Base-by-base conservation (phyloP, 1,140 invertebrate species). In the Drosophila lowei region DNA sequence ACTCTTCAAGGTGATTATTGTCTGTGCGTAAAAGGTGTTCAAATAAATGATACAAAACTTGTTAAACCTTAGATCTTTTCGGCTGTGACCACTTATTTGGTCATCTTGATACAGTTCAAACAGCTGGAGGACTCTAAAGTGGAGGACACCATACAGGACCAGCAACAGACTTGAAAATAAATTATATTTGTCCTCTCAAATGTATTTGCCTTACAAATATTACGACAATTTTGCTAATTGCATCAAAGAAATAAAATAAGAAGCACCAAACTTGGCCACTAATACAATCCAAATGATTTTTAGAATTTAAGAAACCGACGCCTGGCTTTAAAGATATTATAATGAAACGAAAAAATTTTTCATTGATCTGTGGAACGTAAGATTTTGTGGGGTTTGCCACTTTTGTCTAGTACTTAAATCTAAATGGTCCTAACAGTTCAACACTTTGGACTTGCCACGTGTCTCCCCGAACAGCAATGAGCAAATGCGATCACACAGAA, bases 391-490 rank as follows among this genome's bases (percentile, higher is more conserved):
- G 34, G 11, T 42, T 34, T 58, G 61, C 50, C 4, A 11, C 34
- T 38, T 38, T 59, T 72, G 44, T 23, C 28, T 21, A 57, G 41
- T 50, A 44, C 44, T 72, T 43, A 72, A 16, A 49, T 34, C 46
- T 63, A 72, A 43, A 54, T 28, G 58, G 38, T 67, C 53, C 57
- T 83, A 90, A 66, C 66, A 83, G 50, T 83, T 81, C 16, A 86
- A 63, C 46, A 79, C 55, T 73, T 86, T 89, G 11, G 90, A 90
- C 63, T 89, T 91, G 49, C 81, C 54, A 59, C 90, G 86, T 44
- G 79, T 91, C 60, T 91, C 90, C n/a, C 97, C 97, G 92, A 97
- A 98, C 21, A 99, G 92, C 93, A 96, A 97, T 78, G 97, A 93
- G 92, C 97, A 97, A 15, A 94, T 80, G 77, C 97, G 93, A 92